phyloP scores from a whole-genome alignment of 2,888 invertebrate genomes.

The Elgonia sp. region DNA sequence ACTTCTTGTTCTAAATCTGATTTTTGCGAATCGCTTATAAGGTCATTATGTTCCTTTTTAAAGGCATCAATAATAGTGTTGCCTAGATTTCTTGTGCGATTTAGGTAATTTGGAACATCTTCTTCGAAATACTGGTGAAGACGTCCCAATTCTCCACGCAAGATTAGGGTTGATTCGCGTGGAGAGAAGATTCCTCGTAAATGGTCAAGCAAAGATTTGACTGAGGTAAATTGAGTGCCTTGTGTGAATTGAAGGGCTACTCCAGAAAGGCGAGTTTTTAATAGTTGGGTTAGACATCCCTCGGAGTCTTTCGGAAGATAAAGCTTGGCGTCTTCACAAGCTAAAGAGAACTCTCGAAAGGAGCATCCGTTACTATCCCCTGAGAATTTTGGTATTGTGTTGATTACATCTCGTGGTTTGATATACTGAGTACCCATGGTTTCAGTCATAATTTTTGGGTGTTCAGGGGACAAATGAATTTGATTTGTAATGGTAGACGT shows the following conservation, averaged over 20 bases:
- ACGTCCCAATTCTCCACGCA: conserved; percentile 19
- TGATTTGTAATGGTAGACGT: too few relatives aligned
- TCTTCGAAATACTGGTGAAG: conserved; percentile 20
- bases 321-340: conserved; percentile 22
- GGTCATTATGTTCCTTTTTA: conserved; percentile 5
- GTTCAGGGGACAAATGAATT: too few relatives aligned
- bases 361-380: conserved; percentile 1
- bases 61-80: conserved; percentile 4
- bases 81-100: not conserved
- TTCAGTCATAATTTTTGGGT: too few relatives aligned
- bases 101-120: conserved; percentile 22
- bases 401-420: not conserved
- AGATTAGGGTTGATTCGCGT: not conserved
- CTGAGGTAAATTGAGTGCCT: not conserved
- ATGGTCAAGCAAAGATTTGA: not conserved
- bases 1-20: conserved; percentile 11
- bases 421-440: not conserved
- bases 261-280: conserved; percentile 12
- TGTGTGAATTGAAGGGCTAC: conserved; percentile 10
- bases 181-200: conserved; percentile 20
- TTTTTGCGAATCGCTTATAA: not conserved
- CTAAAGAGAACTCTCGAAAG: not conserved
- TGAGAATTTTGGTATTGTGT: not conserved
- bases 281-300: not conserved
- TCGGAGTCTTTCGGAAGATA: not conserved